Conservation (phyloP, 2,797 vertebrate species). For the Diceros bicornis region DNA sequence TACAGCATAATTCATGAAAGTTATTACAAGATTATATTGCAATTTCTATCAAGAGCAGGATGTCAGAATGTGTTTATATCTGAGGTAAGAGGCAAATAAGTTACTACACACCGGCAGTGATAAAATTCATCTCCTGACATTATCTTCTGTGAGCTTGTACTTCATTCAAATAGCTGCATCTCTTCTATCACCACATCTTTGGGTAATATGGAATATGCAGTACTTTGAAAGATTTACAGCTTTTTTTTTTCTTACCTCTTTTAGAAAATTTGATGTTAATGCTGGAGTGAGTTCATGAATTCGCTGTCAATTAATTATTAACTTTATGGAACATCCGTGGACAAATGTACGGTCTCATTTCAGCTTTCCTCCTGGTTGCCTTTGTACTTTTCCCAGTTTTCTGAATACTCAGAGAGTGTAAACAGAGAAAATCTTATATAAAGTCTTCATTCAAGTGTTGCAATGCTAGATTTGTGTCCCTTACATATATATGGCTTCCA, state of each 20-base stretch:
- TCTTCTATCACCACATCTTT: neutral
- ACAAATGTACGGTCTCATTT: neutral
- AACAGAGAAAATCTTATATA: neutral
- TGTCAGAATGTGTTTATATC: slow-evolving; percentile 35
- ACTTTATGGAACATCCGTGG: neutral
- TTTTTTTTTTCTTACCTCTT: neutral
- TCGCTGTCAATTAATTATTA: neutral
- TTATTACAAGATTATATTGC: slow-evolving; percentile 40
- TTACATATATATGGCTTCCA: neutral
- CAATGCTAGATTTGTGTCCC: neutral
- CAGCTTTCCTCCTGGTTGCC: neutral
- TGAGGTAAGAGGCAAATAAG: neutral
- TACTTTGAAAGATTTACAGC: neutral
- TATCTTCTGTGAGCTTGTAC: neutral
- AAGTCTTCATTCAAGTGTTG: neutral
- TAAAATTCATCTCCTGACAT: slow-evolving; percentile 22
- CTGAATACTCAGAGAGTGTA: neutral
- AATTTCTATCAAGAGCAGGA: neutral
- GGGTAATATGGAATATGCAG: neutral
- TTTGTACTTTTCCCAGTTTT: slow-evolving; percentile 18
- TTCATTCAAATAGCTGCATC: slow-evolving; percentile 12
- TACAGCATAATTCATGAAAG: neutral
- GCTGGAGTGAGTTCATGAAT: neutral
- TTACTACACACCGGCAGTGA: neutral
- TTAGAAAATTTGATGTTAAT: neutral